Evolutionary conservation across 2,797 vertebrate genomes (phyloP), one percentile per base, ranked within the genome.

Genomic region (Pipistrellus kuhlii): DNA sequence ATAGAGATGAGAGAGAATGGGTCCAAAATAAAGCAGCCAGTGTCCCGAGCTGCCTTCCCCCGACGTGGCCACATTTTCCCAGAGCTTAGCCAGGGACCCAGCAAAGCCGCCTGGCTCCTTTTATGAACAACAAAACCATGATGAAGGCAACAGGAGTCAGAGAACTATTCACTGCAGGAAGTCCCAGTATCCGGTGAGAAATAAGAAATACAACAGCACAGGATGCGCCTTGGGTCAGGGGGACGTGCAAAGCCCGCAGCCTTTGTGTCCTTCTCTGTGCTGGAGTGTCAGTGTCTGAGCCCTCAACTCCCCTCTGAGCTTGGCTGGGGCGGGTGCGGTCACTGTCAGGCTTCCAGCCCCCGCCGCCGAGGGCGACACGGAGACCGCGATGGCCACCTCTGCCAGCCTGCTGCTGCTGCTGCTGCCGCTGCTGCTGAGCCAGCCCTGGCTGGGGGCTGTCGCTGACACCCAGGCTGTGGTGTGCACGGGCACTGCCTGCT

Each of bases 131-230:
- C 95, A 73, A 93, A 96, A 85, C 48, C 1, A 15, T 85, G 94
- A 94, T 95, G 94, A 95, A 96, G 93, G 95, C 76, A 92, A 78
- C 62, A 93, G 93, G 94, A 97, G 88, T 95, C 95, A 96, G 94
- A 95, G 93, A 69, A 84, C 89, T 83, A 91, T 95, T 73, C 97
- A 96, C 77, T 66, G 96, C 98, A 98, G 98, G 98, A 98, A 98
- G 91, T 96, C 38, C 86, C 89, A 78, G 97, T 97, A 97, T 98
- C 98, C 98, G 97, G 98, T 97, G 97, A 98, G 98, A 97, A 98
- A 98, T 98, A 98, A 98, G 97, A 98, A 97, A 92, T 87, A 85
- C 82, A 68, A 81, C 90, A 94, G 97, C 72, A 98, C 98, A 98
- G 98, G 98, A 98, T 98, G 98, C 95, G 83, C 78, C 88, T 97